Evolutionary conservation across 2,888 invertebrate species (phyloP).

Genomic region (Microctonus hyperodae): DNA sequence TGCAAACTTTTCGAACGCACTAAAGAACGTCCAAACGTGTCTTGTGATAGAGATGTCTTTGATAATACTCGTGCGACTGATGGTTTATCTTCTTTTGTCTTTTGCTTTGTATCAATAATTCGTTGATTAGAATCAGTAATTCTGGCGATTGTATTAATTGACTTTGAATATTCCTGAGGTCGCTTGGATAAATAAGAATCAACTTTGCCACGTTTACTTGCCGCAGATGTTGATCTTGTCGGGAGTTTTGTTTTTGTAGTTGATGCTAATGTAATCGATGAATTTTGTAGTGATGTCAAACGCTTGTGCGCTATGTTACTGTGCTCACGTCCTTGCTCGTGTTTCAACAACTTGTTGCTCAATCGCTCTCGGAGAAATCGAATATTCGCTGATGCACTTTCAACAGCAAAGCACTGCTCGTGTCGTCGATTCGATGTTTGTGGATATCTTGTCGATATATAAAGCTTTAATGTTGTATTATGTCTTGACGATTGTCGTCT

Average conservation of each 20-base stretch:
- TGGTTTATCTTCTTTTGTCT: conserved; percentile 38
- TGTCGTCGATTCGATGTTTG: conserved; percentile 61
- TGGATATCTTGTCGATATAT: conserved; percentile 64
- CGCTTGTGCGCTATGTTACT: conserved; percentile 35
- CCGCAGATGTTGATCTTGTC: conserved; percentile 32
- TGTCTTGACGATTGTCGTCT: conserved; percentile 78
- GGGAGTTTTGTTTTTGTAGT: conserved; percentile 30
- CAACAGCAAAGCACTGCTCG: conserved; percentile 65
- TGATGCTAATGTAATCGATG: conserved; percentile 43
- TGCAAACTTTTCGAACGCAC: conserved; percentile 26
- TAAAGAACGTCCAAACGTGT: conserved; percentile 27
- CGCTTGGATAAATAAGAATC: conserved; percentile 40
- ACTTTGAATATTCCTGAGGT: conserved; percentile 31
- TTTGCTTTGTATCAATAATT: conserved; percentile 21
- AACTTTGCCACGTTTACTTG: conserved; percentile 39
- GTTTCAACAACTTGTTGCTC: conserved; percentile 66
- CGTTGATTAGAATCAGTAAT: conserved; percentile 25
- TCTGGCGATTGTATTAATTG: conserved; percentile 42
- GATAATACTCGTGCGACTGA: conserved; percentile 33
- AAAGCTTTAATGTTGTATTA: conserved; percentile 73
- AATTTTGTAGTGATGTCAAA: conserved; percentile 34
- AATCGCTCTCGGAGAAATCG: conserved; percentile 71
- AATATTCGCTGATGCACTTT: conserved; percentile 65
- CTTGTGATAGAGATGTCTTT: conserved; percentile 32
- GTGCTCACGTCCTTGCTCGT: conserved; percentile 39